Base-by-base conservation (phyloP, 2,113 vertebrate genomes). In the Shinisaurus crocodilurus region DNA sequence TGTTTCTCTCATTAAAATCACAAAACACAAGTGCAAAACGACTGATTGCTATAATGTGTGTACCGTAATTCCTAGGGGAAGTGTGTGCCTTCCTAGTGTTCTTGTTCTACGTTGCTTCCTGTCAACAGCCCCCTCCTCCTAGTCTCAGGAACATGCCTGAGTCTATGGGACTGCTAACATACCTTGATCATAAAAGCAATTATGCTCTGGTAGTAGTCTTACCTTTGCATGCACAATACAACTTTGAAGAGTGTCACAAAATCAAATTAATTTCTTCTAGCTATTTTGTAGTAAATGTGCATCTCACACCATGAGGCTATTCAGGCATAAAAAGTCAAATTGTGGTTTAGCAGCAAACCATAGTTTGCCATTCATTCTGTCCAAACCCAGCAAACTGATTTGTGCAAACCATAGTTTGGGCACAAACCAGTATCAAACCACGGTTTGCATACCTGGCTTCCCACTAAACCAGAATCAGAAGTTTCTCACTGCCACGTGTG, bases 1-100 rank as follows among this genome's bases (percentile, higher is more conserved):
- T 80, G 82, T 79, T 27, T 86, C 79, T 45, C 23, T 50, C 45
- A 48, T 81, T 32, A 80, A 43, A 85, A 90, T 65, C n/a, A 70
- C 48, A 88, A 81, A 40, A 88, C 74, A 69, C 63, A 85, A 57
- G 8, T 57, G 70, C 27, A 80, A 18, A 84, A 75, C 37, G 29
- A 32, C 29, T 65, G 18, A 5, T 69, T 81, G 40, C 20, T 40
- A 50, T n/a, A 29, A n/a, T 80, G 57, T 34, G 29, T 67, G 27
- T 43, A 5, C 54, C 54, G 25, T 65, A 77, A 45, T 15, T 34
- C 48, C 40, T 57, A 6, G 40, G n/a, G 75, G 29, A 65, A 88
- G 10, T n/a, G 60, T 45, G 8, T 50, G 6, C 60, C 9, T 88
- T 80, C 86, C 34, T 32, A 50, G 18, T n/a, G 3, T 23, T 88